Conservation (phyloP, 2,797 vertebrate species). For the Dendrocincla fuliginosa region DNA sequence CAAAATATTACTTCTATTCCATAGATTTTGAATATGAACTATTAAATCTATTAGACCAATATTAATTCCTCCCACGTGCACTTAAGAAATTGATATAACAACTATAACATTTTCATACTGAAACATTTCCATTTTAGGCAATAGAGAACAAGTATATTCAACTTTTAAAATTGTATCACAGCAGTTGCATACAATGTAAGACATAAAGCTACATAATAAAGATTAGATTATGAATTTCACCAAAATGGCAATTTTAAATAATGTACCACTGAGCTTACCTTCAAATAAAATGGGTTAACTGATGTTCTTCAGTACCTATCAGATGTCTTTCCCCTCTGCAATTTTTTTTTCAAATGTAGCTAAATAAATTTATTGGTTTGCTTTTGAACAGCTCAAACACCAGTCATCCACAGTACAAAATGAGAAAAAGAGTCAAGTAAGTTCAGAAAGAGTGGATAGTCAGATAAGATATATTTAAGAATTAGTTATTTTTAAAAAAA, state of each 20-base stretch:
- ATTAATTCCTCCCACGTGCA: conserved; percentile 63
- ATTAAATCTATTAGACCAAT: conserved; percentile 72
- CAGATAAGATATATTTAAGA: not conserved
- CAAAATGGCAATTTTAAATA: conserved; percentile 8
- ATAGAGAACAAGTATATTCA: conserved; percentile 26
- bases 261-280: not conserved
- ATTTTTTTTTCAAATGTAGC: not conserved
- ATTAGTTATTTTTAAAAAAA: not conserved
- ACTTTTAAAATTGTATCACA: not conserved
- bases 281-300: not conserved
- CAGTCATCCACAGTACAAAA: not conserved
- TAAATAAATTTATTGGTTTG: not conserved
- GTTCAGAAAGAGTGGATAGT: not conserved
- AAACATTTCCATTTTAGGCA: conserved; percentile 54
- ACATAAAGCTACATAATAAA: conserved; percentile 2
- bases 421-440: not conserved
- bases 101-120: conserved; percentile 45
- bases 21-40: conserved; percentile 66
- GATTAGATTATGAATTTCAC: conserved; percentile 13
- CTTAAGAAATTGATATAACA: conserved; percentile 63
- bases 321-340: not conserved
- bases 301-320: not conserved
- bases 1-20: conserved; percentile 71
- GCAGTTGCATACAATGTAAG: conserved; percentile 15
- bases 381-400: not conserved